A percentile compares a stretch with the other conserved stretches of the same genome.
Conservation (phyloP, 2,797 vertebrate species). For the Calcarius lapponicus region DNA sequence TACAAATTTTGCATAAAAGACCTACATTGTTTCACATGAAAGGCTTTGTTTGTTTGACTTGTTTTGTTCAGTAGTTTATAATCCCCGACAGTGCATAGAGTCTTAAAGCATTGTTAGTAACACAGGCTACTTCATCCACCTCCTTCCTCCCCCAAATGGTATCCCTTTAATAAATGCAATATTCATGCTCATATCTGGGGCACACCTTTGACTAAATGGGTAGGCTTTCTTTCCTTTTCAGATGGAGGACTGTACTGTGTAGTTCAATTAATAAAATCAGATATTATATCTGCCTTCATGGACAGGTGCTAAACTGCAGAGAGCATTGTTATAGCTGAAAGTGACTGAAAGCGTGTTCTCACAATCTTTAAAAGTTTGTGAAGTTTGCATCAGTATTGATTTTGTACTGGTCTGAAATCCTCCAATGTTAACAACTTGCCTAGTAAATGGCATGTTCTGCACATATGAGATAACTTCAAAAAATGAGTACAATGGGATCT, state of each 20-base stretch:
- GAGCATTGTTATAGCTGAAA: background rate
- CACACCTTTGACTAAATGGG: constrained; percentile 13
- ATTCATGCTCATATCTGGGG: constrained; percentile 16
- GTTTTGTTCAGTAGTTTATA: background rate
- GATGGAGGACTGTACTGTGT: background rate
- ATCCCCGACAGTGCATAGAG: background rate
- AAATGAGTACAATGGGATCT: constrained; percentile 20
- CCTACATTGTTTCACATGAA: background rate
- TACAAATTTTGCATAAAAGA: background rate
- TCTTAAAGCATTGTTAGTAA: background rate
- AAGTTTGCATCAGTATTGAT: background rate
- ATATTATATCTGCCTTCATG: background rate
- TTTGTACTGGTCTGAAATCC: constrained; percentile 50
- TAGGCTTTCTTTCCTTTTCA: background rate
- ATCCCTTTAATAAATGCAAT: background rate
- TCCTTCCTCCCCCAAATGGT: background rate
- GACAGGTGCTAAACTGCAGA: background rate
- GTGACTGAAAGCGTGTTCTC: constrained; percentile 9
- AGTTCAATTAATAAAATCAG: background rate
- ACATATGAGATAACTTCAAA: background rate
- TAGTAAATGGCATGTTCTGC: constrained; percentile 38
- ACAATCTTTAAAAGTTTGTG: constrained; percentile 11
- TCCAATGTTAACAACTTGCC: constrained; percentile 16
- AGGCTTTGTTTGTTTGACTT: background rate
- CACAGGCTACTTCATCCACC: background rate